Percentiles rank a stretch among this genome's conserved stretches.
These are phyloP conservation scores for Triplophysa rosa DNA, from an alignment of 2,113 vertebrate species.

Conservation along the genomic window DNA sequence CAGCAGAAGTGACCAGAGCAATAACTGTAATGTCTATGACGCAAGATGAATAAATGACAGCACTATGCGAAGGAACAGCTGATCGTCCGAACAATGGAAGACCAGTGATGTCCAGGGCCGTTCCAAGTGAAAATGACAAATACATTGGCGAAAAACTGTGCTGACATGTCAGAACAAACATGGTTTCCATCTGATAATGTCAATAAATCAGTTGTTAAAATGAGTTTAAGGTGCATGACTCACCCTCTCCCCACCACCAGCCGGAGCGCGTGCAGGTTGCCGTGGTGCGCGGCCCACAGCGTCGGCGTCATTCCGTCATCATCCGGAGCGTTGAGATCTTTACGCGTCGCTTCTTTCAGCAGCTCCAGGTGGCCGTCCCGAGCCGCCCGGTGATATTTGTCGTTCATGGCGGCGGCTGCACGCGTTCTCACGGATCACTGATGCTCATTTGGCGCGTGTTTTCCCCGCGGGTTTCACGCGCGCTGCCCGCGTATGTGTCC, in stretches of 20 bases:
- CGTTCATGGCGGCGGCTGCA: conserved; percentile 77
- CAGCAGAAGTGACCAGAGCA: too few species aligned
- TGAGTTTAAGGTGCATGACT: conserved; percentile 58
- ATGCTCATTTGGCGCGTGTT: conserved; percentile 36
- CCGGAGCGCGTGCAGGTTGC: conserved; percentile 86
- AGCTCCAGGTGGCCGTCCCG: conserved; percentile 88
- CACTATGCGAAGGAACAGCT: too few species aligned
- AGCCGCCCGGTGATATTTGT: conserved; percentile 91
- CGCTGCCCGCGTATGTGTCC: background rate
- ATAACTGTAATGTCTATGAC: too few species aligned
- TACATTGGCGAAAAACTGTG: too few species aligned
- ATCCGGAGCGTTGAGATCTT: conserved; percentile 88
- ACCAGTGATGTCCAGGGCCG: too few species aligned
- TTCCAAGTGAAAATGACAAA: too few species aligned
- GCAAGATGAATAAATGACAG: too few species aligned
- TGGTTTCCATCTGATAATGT: too few species aligned
- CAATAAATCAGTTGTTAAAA: background rate
- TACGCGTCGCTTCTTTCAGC: conserved; percentile 87
- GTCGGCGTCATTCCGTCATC: conserved; percentile 96
- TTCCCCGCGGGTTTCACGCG: background rate
- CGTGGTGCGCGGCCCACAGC: conserved; percentile 90
- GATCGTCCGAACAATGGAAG: too few species aligned
- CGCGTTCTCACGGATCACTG: conserved; percentile 35
- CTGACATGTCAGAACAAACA: too few species aligned
- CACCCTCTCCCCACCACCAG: conserved; percentile 90